Percentiles rank a stretch among this genome's conserved stretches.
phyloP scores from a whole-genome alignment of 2,888 invertebrate species.

The Sepiola atlantica region DNA sequence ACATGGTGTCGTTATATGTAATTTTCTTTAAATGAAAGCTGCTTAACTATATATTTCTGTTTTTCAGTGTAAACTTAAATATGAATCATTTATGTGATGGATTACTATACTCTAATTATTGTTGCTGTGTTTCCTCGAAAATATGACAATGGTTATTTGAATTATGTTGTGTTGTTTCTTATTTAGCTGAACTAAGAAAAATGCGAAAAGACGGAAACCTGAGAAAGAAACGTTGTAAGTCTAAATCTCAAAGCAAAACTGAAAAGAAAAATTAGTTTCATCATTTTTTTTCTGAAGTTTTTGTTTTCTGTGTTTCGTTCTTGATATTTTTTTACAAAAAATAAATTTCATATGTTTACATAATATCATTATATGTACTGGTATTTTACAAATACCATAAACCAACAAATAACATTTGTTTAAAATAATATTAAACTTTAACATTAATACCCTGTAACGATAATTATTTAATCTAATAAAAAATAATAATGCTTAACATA shows the following conservation, averaged over 20 bases:
- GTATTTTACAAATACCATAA: too few relatives aligned
- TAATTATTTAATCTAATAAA: background rate
- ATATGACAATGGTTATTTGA: background rate
- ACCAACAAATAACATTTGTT: too few relatives aligned
- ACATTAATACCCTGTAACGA: background rate
- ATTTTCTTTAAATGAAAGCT: too few relatives aligned
- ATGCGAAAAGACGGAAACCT: background rate
- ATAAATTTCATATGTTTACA: background rate
- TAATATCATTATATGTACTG: background rate
- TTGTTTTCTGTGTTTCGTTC: background rate
- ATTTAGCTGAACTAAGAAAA: background rate
- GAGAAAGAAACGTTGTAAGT: slow-evolving; percentile 20
- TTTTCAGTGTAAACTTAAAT: too few relatives aligned
- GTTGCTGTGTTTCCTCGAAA: background rate
- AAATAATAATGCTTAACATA: too few relatives aligned
- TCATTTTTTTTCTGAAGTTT: background rate
- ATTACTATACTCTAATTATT: too few relatives aligned
- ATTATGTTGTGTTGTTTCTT: background rate
- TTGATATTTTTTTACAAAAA: background rate
- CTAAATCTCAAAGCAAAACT: background rate
- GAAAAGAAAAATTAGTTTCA: background rate
- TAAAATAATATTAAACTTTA: too few relatives aligned
- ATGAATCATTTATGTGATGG: too few relatives aligned
- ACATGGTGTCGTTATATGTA: too few relatives aligned
- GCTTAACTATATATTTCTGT: too few relatives aligned